Conservation (phyloP, 2,797 vertebrate species). For the Onychomys torridus region DNA sequence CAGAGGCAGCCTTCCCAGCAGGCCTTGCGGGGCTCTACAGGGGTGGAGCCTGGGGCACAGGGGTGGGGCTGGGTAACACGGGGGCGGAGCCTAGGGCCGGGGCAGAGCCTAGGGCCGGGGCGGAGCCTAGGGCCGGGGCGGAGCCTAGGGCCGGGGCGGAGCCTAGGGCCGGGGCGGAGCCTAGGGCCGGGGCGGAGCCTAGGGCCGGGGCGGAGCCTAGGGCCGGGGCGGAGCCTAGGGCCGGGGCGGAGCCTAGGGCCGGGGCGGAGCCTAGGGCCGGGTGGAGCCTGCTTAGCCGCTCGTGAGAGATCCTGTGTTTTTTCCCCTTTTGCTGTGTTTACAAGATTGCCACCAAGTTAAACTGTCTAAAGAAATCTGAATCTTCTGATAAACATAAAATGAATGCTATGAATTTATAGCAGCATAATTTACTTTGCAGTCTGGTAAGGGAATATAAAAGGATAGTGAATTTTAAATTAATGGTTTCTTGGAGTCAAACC, state of each 20-base stretch:
- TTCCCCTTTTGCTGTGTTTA: background rate
- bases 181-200: background rate
- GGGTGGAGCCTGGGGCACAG: background rate
- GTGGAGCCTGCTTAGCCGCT: background rate
- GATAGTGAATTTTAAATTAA: constrained; percentile 28
- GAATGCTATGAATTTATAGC: background rate
- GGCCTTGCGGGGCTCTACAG: background rate
- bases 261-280: background rate
- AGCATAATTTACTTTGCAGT: background rate
- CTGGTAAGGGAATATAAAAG: constrained; percentile 21
- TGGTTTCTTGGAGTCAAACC: constrained; percentile 25
- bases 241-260: background rate
- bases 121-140: background rate
- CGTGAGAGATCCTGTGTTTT: background rate
- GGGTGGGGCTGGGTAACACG: no score
- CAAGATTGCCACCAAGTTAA: background rate
- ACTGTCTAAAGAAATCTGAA: constrained; percentile 18
- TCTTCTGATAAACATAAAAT: constrained; percentile 41
- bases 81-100: background rate
- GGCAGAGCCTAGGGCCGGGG: background rate
- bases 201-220: background rate
- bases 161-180: background rate
- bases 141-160: background rate
- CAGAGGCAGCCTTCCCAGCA: background rate
- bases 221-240: background rate